Conservation (phyloP, 2,113 vertebrate species). For the Chloropsis hardwickii region DNA sequence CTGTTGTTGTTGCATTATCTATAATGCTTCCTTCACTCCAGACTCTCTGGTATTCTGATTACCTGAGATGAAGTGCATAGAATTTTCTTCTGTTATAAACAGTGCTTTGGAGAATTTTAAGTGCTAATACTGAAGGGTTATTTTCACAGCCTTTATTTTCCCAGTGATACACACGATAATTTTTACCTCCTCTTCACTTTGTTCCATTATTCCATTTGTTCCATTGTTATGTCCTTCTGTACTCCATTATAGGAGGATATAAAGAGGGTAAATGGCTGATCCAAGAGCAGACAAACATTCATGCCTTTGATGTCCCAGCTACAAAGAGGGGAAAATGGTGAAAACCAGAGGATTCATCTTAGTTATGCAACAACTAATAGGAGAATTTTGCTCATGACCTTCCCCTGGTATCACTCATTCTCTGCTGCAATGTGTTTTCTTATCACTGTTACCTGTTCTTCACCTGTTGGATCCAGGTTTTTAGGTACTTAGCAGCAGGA, state of each 20-base stretch:
- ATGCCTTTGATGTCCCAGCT: neutral
- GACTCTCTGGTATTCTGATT: neutral
- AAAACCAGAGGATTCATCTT: neutral
- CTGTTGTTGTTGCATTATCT: neutral
- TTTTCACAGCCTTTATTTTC: neutral
- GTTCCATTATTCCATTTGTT: neutral
- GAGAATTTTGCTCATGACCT: neutral
- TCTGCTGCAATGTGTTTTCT: neutral
- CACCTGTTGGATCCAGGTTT: neutral
- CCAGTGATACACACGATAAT: neutral
- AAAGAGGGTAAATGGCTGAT: neutral
- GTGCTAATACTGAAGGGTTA: neutral
- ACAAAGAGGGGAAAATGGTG: fast-evolving
- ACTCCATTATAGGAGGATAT: neutral
- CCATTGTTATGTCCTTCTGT: neutral
- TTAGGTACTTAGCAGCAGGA: neutral
- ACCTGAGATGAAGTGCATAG: neutral
- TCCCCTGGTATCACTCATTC: neutral
- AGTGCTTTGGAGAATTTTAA: neutral
- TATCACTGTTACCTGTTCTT: neutral
- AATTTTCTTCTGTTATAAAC: neutral
- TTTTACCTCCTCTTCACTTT: neutral
- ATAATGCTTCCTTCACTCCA: neutral
- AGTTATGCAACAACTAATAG: neutral
- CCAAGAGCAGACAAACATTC: neutral